Base-by-base conservation (phyloP, 2,888 invertebrate genomes). In the Leucania comma region DNA sequence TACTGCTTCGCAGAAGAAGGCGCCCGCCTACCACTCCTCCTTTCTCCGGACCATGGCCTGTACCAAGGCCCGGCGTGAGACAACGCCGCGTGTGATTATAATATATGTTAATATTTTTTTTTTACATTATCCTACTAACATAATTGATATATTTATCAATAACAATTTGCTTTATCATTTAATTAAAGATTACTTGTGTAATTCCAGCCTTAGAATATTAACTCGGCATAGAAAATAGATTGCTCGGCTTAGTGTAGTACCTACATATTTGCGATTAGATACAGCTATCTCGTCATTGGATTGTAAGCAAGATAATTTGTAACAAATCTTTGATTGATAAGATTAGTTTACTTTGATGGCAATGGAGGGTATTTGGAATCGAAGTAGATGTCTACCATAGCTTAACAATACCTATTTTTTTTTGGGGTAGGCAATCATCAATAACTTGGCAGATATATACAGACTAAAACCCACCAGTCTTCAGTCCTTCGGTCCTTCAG, bases 211-310 rank as follows among this genome's bases (percentile, higher is more conserved):
- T 57, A 64, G 50, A 50, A 48, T 20, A 65, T 35, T 69, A 62
- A 69, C 56, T 46, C 46, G 24, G 29, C 48, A 81, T 59, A 57
- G 60, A 71, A 70, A 66, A 66, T 68, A 71, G 68, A 63, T 72
- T 38, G 57, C 10, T 60, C 35, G 61, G 48, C 42, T 74, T 54
- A 42, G 42, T 14, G 0, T 42, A 74, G 14, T 29, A 32, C 38
- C 20, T 48, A 48, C 35, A 12, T 48, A 51, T 38, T 77, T 56
- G 14, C 3, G 76, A 80, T 80, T 61, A 80, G 68, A 80, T 67
- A 59, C 1, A 38, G 12, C 1, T 66, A 80, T 80, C 67, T 56
- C 22, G 51, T 59, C 3, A 60, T 75, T 53, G 51, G 29, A 59
- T 68, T 60, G 35, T 67, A 61, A 48, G 29, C 35, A 46, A 61